These are phyloP conservation scores for Polyploca ridens DNA, from an alignment of 2,888 invertebrate genomes.

Conservation along the genomic window DNA sequence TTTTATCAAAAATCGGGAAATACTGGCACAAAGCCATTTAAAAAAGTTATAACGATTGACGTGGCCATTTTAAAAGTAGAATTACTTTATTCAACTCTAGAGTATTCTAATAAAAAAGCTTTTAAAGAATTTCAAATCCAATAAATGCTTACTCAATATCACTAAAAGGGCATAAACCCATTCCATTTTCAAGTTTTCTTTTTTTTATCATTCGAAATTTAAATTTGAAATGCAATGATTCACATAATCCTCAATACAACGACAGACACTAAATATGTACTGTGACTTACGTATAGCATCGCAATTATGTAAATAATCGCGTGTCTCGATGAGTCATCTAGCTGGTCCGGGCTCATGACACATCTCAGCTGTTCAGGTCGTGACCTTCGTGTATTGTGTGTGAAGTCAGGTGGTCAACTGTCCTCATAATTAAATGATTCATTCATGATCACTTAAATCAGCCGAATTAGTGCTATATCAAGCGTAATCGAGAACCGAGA, in stretches of 20 bases:
- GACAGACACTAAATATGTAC: neutral
- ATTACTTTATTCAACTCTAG: neutral
- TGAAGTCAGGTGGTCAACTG: neutral
- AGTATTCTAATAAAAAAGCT: neutral
- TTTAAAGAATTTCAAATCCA: neutral
- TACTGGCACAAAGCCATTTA: no score
- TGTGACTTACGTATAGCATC: neutral
- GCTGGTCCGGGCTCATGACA: neutral
- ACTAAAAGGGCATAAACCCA: neutral
- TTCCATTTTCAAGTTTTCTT: neutral
- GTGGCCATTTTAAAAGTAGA: no score
- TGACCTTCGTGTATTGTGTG: neutral
- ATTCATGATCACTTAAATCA: neutral
- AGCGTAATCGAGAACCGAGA: no score
- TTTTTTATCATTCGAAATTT: neutral
- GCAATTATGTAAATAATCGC: neutral
- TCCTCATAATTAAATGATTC: conserved; percentile 1
- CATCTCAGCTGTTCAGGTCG: conserved; percentile 8
- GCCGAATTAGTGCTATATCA: neutral
- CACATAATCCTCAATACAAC: no score
- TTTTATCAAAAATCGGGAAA: no score
- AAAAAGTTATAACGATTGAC: no score
- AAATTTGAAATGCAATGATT: neutral
- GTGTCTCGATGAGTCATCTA: neutral
- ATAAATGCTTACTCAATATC: no score